Conservation (phyloP, 2,113 vertebrate species). For the Eidolon helvum region DNA sequence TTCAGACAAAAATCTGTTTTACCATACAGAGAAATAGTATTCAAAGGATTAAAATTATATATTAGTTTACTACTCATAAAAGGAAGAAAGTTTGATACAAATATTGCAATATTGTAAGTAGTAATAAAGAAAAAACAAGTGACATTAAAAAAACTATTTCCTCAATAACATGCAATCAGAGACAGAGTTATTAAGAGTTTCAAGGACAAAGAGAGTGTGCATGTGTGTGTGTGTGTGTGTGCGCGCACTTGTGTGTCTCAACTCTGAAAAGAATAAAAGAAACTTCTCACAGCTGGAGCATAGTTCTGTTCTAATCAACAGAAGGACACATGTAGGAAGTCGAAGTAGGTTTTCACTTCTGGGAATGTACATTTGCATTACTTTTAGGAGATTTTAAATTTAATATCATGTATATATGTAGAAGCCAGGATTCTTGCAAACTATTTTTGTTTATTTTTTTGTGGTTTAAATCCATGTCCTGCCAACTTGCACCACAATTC, state of each 20-base stretch:
- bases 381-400: background rate
- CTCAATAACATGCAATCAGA: background rate
- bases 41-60: constrained; percentile 5
- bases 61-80: constrained; percentile 1
- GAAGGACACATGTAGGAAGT: background rate
- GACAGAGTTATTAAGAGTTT: constrained; percentile 11
- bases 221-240: too few species aligned
- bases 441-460: background rate
- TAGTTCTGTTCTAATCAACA: constrained; percentile 44
- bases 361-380: background rate
- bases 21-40: constrained; percentile 4
- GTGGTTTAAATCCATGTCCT: background rate
- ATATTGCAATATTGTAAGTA: background rate
- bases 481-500: background rate
- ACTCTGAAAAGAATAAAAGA: background rate
- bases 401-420: background rate
- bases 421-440: background rate
- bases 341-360: constrained; percentile 34
- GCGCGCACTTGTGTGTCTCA: background rate
- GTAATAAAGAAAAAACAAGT: background rate
- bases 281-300: background rate
- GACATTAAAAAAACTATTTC: background rate
- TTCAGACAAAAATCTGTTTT: constrained; percentile 35
- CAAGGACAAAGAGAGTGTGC: background rate
- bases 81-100: constrained; percentile 22